phyloP scores from a whole-genome alignment of 2,888 invertebrate genomes.

The Nymphalis c-album region DNA sequence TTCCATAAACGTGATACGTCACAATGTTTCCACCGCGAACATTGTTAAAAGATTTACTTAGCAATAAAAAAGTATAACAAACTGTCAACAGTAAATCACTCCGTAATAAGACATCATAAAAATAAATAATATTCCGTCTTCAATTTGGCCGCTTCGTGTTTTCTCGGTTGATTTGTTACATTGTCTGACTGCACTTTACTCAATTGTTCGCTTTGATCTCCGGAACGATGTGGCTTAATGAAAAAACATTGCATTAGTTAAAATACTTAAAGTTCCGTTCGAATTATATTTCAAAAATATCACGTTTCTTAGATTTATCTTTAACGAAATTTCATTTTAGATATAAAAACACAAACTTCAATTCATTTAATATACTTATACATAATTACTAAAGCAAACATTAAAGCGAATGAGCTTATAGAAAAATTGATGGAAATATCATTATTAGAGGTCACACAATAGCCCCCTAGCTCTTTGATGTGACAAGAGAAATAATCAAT shows the following conservation, averaged over 20 bases:
- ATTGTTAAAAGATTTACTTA: conserved; percentile 40
- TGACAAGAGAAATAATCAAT: conserved; percentile 76
- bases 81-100: conserved; percentile 65
- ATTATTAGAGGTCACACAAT: conserved; percentile 67
- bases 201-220: conserved; percentile 58
- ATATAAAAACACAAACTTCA: not conserved
- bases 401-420: conserved; percentile 43
- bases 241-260: conserved; percentile 30
- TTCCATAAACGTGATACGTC: conserved; percentile 10
- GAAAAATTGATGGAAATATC: conserved; percentile 67
- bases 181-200: conserved; percentile 58
- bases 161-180: conserved; percentile 51
- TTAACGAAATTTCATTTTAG: no score
- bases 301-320: not conserved
- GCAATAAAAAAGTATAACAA: conserved; percentile 53
- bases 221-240: conserved; percentile 25
- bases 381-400: conserved; percentile 33
- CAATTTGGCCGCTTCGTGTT: conserved; percentile 61
- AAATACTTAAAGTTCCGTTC: conserved; percentile 8
- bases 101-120: conserved; percentile 67
- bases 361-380: not conserved
- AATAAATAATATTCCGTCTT: conserved; percentile 65
- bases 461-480: conserved; percentile 67
- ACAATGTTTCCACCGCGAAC: conserved; percentile 16
- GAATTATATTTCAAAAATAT: not conserved